Evolutionary conservation across 2,113 vertebrate species (phyloP).

Genomic region (Heloderma charlesbogerti): DNA sequence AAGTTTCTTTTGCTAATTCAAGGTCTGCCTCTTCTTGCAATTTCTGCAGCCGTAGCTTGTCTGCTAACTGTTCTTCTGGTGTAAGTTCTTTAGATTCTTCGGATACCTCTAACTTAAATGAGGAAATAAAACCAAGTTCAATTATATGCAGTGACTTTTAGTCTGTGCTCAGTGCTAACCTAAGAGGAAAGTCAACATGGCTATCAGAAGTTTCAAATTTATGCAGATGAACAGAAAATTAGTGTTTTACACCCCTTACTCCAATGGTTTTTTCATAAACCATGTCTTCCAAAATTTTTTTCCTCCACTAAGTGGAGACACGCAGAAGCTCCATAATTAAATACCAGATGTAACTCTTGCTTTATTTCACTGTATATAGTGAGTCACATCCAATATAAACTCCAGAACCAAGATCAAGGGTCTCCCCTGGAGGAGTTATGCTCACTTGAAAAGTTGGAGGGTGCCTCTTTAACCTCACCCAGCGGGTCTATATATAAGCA

Average conservation of each 20-base stretch:
- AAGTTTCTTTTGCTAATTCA: conserved; percentile 94
- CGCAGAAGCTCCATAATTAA: background rate
- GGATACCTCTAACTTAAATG: conserved; percentile 78
- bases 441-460: background rate
- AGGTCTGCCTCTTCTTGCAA: conserved; percentile 94
- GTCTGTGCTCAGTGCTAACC: background rate
- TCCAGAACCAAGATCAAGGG: background rate
- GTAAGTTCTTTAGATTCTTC: conserved; percentile 79
- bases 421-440: too few species aligned
- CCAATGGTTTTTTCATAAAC: fast-evolving
- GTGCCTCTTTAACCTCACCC: background rate
- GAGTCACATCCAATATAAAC: background rate
- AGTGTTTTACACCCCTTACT: background rate
- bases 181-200: background rate
- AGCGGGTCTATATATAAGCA: background rate
- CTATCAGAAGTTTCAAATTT: background rate
- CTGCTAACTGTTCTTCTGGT: conserved; percentile 88
- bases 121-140: background rate
- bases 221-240: background rate
- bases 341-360: background rate
- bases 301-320: background rate
- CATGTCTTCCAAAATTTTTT: background rate
- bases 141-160: background rate
- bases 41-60: conserved; percentile 92
- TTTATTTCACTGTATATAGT: background rate